phyloP scores from a whole-genome alignment of 2,888 invertebrate species.

The Trichopria drosophilae region DNA sequence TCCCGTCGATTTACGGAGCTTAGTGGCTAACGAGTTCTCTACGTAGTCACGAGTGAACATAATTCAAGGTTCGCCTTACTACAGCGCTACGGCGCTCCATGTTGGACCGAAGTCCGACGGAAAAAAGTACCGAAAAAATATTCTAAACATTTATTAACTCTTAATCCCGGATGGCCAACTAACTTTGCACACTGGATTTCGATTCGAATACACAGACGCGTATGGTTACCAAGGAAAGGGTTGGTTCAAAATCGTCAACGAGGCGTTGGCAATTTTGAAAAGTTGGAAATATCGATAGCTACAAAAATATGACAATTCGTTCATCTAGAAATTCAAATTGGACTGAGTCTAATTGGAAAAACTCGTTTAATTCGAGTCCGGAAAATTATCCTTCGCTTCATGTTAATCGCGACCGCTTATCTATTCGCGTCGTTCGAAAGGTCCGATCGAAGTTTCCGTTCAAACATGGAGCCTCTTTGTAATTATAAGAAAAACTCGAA shows the following conservation, averaged over 20 bases:
- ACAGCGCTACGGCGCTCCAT: slow-evolving; percentile 29
- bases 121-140: slow-evolving; percentile 13
- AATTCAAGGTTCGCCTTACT: slow-evolving; percentile 48
- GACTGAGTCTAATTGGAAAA: too few relatives aligned
- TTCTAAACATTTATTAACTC: slow-evolving; percentile 12
- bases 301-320: too few relatives aligned
- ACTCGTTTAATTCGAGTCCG: too few relatives aligned
- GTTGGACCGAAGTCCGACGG: slow-evolving; percentile 26
- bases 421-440: too few relatives aligned
- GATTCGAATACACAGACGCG: slow-evolving; percentile 10
- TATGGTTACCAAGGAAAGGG: too few relatives aligned
- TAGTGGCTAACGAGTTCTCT: slow-evolving; percentile 50
- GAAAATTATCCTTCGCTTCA: too few relatives aligned
- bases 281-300: too few relatives aligned
- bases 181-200: not conserved
- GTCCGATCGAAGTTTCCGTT: slow-evolving; percentile 1
- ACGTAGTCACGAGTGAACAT: slow-evolving; percentile 55
- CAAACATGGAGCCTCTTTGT: slow-evolving; percentile 18
- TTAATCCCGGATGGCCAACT: slow-evolving; percentile 15
- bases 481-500: slow-evolving; percentile 24
- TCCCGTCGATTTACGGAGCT: slow-evolving; percentile 51
- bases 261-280: too few relatives aligned
- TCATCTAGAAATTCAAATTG: too few relatives aligned
- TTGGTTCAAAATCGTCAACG: too few relatives aligned
- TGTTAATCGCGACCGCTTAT: too few relatives aligned